These are phyloP conservation scores for Lipotes vexillifer DNA, from an alignment of 2,113 vertebrate species.

Conservation along the genomic window DNA sequence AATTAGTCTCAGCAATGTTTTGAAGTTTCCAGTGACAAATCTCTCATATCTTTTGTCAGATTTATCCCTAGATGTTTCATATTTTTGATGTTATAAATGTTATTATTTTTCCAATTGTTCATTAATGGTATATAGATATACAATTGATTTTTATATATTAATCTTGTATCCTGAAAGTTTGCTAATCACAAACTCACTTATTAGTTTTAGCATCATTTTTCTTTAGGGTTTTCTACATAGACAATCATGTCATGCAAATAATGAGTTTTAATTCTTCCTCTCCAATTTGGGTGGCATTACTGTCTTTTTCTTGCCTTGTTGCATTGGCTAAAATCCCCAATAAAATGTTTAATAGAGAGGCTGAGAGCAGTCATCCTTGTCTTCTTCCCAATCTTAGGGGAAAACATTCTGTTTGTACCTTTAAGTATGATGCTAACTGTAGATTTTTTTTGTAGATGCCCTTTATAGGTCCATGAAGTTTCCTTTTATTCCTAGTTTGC, in stretches of 20 bases:
- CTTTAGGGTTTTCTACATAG: background rate
- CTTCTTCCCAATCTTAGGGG: background rate
- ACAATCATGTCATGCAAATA: background rate
- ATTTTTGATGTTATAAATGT: background rate
- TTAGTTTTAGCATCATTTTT: background rate
- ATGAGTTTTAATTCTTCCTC: background rate
- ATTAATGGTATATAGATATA: background rate
- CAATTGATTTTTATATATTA: background rate
- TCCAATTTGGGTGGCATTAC: background rate
- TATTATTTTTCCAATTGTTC: background rate
- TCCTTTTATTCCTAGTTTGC: background rate
- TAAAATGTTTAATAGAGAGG: background rate
- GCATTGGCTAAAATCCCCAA: background rate
- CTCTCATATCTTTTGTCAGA: background rate
- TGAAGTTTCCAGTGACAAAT: background rate
- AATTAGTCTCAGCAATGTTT: background rate
- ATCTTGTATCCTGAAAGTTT: background rate
- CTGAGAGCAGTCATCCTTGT: background rate
- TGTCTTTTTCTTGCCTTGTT: background rate
- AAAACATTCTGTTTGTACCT: background rate
- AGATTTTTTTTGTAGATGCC: background rate
- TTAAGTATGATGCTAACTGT: background rate
- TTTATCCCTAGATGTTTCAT: background rate
- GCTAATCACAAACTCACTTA: background rate
- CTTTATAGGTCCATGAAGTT: background rate